Conservation (phyloP, 2,888 invertebrate genomes). For the Erebia epiphron region DNA sequence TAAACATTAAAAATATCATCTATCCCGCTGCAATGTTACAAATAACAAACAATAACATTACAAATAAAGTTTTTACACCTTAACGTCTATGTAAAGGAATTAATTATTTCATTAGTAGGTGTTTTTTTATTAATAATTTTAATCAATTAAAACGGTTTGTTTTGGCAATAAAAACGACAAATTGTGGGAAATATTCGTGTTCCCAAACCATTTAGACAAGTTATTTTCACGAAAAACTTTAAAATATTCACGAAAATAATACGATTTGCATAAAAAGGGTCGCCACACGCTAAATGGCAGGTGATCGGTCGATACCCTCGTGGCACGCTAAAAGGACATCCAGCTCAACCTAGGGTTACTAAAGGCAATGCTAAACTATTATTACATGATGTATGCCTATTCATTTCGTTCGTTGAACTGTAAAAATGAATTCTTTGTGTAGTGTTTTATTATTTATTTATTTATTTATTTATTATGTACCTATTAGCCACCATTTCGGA, state of each 20-base stretch:
- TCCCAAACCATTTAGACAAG: constrained; percentile 11
- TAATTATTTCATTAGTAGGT: no score
- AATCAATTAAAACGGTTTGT: constrained; percentile 5
- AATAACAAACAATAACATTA: no score
- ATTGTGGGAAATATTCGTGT: constrained; percentile 18
- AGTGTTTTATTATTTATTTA: background rate
- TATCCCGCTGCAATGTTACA: no score
- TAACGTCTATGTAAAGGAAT: no score
- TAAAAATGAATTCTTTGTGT: constrained; percentile 1
- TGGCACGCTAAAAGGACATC: constrained; percentile 35
- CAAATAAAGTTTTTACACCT: no score
- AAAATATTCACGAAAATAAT: constrained; percentile 25
- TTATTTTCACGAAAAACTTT: constrained; percentile 22
- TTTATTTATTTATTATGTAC: background rate
- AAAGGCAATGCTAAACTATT: constrained; percentile 11
- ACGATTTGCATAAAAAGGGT: constrained; percentile 24
- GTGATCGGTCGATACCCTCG: constrained; percentile 22
- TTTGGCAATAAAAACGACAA: constrained; percentile 7
- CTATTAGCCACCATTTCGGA: background rate
- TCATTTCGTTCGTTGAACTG: constrained; percentile 24
- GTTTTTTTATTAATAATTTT: background rate
- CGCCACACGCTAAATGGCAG: constrained; percentile 23
- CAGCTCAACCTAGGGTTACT: constrained; percentile 16
- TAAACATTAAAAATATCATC: no score
- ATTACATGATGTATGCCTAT: constrained; percentile 11